A percentile compares a stretch with the other conserved stretches of the same genome.
phyloP scores from a whole-genome alignment of 2,888 invertebrate species.

The Brachyptera risi region DNA sequence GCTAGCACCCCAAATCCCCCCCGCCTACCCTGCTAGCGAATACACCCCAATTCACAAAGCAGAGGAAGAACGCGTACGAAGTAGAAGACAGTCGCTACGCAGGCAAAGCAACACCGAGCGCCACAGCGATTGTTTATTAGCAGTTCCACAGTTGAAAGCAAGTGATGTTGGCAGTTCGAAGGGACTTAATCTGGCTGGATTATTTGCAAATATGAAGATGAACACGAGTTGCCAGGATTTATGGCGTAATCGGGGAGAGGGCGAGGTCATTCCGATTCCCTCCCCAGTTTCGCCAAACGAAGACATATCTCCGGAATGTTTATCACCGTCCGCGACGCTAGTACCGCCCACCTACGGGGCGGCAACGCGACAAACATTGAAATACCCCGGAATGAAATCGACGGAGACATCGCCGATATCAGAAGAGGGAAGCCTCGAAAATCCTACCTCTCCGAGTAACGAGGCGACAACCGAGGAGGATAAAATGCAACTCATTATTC shows the following conservation, averaged over 20 bases:
- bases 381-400: background rate
- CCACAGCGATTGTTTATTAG: constrained; percentile 3
- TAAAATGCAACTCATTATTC: background rate
- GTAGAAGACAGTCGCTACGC: background rate
- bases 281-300: too few relatives aligned
- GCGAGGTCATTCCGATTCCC: constrained; percentile 15
- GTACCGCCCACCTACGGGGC: constrained; percentile 38
- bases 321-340: constrained; percentile 37
- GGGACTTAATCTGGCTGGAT: constrained; percentile 25
- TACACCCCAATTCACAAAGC: constrained; percentile 37
- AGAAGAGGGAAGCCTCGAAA: background rate
- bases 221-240: constrained; percentile 18
- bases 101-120: constrained; percentile 13
- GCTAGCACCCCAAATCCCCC: constrained; percentile 35
- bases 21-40: constrained; percentile 36
- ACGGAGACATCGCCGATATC: background rate
- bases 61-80: constrained; percentile 29
- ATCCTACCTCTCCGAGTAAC: background rate
- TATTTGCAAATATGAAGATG: constrained; percentile 12
- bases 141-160: constrained; percentile 14
- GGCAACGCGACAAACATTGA: constrained; percentile 19
- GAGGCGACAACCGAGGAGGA: background rate
- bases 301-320: constrained; percentile 36
- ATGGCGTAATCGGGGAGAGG: constrained; percentile 10
- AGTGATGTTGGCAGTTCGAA: constrained; percentile 28